Evolutionary conservation across 1,140 invertebrate species (phyloP).

Genomic region (Pseudoatta argentina): DNA sequence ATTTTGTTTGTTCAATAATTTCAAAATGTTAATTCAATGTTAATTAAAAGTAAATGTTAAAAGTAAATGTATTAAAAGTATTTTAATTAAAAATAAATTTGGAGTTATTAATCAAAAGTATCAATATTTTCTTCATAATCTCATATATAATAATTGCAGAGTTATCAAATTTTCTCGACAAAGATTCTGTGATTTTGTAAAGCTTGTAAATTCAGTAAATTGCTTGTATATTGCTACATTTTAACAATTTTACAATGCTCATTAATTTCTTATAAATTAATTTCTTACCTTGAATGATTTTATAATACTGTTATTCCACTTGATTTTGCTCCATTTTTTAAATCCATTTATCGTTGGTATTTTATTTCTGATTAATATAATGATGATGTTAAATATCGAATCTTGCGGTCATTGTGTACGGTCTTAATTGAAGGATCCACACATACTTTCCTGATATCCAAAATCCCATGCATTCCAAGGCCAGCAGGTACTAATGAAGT

Average conservation of each 20-base stretch:
- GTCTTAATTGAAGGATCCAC: constrained; percentile 4
- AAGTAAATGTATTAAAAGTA: background rate
- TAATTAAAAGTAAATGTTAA: too few species aligned
- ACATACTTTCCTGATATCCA: constrained; percentile 48
- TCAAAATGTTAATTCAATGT: background rate
- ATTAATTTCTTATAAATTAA: background rate
- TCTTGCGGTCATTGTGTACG: background rate
- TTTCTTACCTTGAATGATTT: background rate
- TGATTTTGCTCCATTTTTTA: background rate
- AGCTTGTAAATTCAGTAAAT: background rate
- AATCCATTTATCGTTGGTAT: background rate
- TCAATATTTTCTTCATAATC: background rate
- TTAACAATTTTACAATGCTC: background rate
- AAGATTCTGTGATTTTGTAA: background rate
- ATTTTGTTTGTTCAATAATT: background rate
- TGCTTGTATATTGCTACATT: background rate
- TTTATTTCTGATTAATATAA: background rate
- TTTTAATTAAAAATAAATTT: background rate
- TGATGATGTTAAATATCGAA: background rate
- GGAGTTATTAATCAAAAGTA: background rate
- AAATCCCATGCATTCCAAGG: constrained; percentile 74
- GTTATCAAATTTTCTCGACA: background rate
- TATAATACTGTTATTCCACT: background rate
- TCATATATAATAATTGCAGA: background rate
- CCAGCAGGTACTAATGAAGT: constrained; percentile 79